Evolutionary conservation across 1,140 invertebrate species (phyloP).

Genomic region (Apis dorsata): DNA sequence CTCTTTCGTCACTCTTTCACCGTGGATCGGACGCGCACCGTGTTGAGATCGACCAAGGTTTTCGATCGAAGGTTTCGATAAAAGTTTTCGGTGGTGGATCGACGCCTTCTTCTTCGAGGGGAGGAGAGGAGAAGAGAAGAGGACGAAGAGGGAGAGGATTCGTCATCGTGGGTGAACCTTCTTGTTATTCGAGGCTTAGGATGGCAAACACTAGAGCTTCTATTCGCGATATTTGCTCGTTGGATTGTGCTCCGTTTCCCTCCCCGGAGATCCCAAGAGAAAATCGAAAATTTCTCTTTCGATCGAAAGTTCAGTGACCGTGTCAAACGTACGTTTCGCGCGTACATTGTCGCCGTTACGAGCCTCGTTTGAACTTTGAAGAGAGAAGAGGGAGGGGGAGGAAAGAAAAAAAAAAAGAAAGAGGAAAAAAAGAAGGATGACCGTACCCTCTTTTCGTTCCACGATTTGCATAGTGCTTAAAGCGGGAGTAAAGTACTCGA

Average conservation of each 20-base stretch:
- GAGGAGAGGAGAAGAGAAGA: not conserved
- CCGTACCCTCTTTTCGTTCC: not conserved
- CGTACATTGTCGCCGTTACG: not conserved
- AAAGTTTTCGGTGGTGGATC: not conserved
- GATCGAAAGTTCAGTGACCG: slow-evolving; percentile 8
- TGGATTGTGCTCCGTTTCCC: slow-evolving; percentile 47
- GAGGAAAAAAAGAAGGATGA: too few species aligned
- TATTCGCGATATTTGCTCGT: slow-evolving; percentile 45
- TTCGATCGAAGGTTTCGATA: too few species aligned
- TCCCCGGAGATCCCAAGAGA: not conserved
- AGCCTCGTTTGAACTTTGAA: not conserved
- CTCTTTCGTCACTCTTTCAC: too few species aligned
- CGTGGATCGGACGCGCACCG: too few species aligned
- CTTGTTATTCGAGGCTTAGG: slow-evolving; percentile 59
- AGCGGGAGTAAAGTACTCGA: not conserved
- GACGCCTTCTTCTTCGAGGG: not conserved
- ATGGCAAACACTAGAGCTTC: slow-evolving; percentile 42
- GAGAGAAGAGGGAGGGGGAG: not conserved
- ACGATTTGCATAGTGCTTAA: not conserved
- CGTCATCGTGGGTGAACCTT: slow-evolving; percentile 2
- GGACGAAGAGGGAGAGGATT: not conserved
- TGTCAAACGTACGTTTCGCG: not conserved
- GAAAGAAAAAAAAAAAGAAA: too few species aligned
- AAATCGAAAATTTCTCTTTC: slow-evolving; percentile 18
- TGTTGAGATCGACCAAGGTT: too few species aligned